Conservation (phyloP, 2,113 vertebrate species). For the Phoenicopterus ruber region DNA sequence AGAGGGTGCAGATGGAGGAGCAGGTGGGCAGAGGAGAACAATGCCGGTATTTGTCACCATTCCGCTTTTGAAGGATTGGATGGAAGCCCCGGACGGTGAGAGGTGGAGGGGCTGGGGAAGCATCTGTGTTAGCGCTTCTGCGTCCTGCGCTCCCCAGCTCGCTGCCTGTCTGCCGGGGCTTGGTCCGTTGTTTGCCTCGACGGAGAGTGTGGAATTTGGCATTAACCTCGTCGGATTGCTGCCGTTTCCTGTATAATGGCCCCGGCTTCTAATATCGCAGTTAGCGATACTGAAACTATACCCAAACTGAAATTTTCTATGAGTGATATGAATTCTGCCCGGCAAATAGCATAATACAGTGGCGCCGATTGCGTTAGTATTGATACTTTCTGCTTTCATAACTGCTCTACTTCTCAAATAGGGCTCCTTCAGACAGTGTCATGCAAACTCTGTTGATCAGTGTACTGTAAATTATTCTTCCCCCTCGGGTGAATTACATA, state of each 20-base stretch:
- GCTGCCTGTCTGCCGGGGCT: background rate
- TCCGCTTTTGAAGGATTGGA: background rate
- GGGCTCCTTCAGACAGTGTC: background rate
- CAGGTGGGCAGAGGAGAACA: background rate
- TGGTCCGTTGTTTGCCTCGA: fast-evolving
- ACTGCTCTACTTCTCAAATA: background rate
- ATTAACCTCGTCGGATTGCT: background rate
- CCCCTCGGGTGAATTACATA: background rate
- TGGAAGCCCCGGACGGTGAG: background rate
- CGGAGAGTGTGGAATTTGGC: background rate
- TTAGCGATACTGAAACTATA: background rate
- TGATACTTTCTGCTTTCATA: slow-evolving; percentile 23
- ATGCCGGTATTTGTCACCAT: background rate
- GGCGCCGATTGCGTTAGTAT: slow-evolving; percentile 17
- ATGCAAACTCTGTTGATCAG: slow-evolving; percentile 10
- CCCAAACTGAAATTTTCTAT: background rate
- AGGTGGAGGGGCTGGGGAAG: background rate
- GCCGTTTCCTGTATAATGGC: background rate
- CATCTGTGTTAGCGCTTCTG: background rate
- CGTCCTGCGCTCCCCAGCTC: background rate
- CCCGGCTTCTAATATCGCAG: background rate
- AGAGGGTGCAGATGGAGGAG: background rate
- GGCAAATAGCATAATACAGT: background rate
- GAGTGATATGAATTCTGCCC: background rate
- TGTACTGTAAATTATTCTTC: background rate